Evolutionary conservation across 2,888 invertebrate species (phyloP), one percentile per base, ranked within the genome.

Genomic region (Catocala fraxini): DNA sequence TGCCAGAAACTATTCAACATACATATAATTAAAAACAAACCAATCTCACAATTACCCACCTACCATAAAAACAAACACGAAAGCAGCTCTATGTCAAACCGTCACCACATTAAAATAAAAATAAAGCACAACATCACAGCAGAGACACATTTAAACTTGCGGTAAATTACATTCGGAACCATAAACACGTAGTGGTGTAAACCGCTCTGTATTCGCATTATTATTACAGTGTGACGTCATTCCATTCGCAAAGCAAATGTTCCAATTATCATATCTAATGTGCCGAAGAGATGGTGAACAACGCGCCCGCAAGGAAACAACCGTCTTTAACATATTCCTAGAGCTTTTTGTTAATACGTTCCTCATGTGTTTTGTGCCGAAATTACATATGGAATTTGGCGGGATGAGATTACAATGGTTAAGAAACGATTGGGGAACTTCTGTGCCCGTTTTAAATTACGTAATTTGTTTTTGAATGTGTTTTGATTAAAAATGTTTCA

Each of bases 211-310:
- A 75, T 72, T 77, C 77, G 68, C 75, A 79, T 84, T 87, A 85
- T 85, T 86, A 88, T 84, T 83, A 86, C 77, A 78, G 71, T 80
- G 73, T 85, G 79, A 86, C 88, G 87, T 86, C 88, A 85, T 88
- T 83, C 83, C 85, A 87, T 87, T 86, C 88, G 86, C 89, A 86
- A 89, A 89, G 90, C 90, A 90, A 92, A 92, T 91, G 91, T 90
- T 85, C 90, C 90, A 92, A 91, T 92, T 92, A 91, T 92, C 92
- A 91, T 92, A 92, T 85, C 88, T 91, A 92, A 92, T 91, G 91
- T 84, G 80, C 82, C 87, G 87, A 85, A 83, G 83, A 87, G 85
- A 83, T 82, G 73, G 68, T 54, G 81, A 73, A 74, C 77, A 71
- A 70, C 73, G 69, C 75, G 70, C 77, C 77, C 71, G 73, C 78